These are phyloP conservation scores for Chiloscyllium punctatum DNA, from an alignment of 2,797 vertebrate genomes.

Conservation along the genomic window DNA sequence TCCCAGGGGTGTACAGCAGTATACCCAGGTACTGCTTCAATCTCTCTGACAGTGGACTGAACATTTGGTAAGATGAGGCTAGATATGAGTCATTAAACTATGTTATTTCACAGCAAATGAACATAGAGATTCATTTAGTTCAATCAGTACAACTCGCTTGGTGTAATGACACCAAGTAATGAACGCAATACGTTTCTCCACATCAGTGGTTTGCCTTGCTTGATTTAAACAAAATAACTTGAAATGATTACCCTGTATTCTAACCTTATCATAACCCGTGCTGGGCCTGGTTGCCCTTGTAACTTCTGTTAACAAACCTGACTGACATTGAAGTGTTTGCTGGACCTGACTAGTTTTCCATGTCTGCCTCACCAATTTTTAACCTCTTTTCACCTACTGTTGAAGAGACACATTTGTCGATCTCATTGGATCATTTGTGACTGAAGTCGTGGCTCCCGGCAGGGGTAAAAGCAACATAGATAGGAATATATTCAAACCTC, in stretches of 20 bases:
- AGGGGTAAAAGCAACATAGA: too few species aligned
- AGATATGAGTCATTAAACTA: slow-evolving; percentile 14
- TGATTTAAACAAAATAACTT: slow-evolving; percentile 20
- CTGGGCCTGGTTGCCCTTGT: not conserved
- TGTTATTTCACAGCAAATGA: slow-evolving; percentile 21
- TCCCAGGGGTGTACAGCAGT: not conserved
- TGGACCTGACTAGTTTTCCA: not conserved
- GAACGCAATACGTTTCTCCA: not conserved
- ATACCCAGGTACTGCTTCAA: not conserved
- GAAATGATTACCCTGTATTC: not conserved
- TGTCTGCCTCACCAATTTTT: not conserved
- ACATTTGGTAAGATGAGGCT: not conserved
- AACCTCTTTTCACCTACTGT: not conserved
- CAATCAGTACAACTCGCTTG: not conserved
- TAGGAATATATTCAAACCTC: too few species aligned
- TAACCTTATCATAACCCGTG: too few species aligned
- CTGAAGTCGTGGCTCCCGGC: too few species aligned
- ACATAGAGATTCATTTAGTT: slow-evolving; percentile 21
- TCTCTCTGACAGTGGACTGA: not conserved
- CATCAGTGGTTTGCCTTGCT: not conserved
- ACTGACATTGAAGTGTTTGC: not conserved
- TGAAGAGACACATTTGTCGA: not conserved
- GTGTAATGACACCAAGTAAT: slow-evolving; percentile 15
- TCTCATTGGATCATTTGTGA: too few species aligned
- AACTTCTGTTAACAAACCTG: not conserved